Base-by-base conservation (phyloP, 2,888 invertebrate species). In the Eumerus sabulonum region DNA sequence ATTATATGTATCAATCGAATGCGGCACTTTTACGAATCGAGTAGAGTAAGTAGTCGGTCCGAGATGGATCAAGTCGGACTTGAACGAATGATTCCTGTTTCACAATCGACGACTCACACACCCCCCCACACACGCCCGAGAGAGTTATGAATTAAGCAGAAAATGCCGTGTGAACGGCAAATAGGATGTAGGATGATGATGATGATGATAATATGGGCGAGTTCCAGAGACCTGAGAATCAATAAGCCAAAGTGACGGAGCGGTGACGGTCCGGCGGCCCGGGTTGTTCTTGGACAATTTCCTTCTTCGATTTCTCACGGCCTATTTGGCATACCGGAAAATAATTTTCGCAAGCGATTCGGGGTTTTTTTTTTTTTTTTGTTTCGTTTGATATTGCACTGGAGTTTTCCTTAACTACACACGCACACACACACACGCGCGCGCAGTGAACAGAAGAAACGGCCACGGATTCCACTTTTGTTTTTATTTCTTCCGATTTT, bases 401-500 rank as follows among this genome's bases (percentile, higher is more conserved):
- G 54, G 53, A 64, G 50, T 73, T 63, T 54, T 60, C 47, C 14
- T 53, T 47, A 48, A 36, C 36, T 54, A 51, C 3, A 40, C 40
- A 40, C 40, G 9, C 40, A n/a, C 40, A 40, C 79, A 79, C 63
- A 53, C 76, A 76, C 70, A 27, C 27, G 27, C 27, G 27, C 27
- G 27, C 27, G 62, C 27, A 45, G 54, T 19, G 44, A 54, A 64
- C 36, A 45, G 16, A 45, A 68, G 27, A 67, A 59, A 67, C 42
- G 67, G 63, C 54, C 74, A 64, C 68, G 54, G 59, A 68, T 50
- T 64, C 36, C 38, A 36, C 17, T 66, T 56, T 60, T 67, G 54
- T 68, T 72, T 67, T 81, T 81, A 72, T 77, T 70, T 67, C 77
- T 64, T 74, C 44, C 42, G 62, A 66, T 79, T 82, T 76, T 74